A percentile compares a stretch with the other conserved stretches of the same genome.
Evolutionary conservation across 2,113 vertebrate species (phyloP).

Genomic region (Ictidomys tridecemlineatus): DNA sequence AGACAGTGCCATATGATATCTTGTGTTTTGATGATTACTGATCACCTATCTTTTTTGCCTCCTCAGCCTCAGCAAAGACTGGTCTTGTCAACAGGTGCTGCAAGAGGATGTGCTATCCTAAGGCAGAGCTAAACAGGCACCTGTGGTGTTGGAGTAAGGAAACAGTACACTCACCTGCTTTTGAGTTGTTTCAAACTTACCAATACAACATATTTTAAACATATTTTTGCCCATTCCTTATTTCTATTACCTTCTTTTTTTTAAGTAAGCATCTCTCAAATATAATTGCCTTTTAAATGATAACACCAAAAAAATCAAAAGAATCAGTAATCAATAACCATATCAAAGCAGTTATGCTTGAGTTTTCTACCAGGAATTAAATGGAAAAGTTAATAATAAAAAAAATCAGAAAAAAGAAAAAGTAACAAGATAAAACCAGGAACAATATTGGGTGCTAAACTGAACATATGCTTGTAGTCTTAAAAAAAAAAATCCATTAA

Average conservation of each 20-base stretch:
- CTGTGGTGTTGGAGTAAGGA: constrained; percentile 59
- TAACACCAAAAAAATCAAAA: constrained; percentile 41
- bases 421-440: constrained; percentile 4
- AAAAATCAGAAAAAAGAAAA: constrained; percentile 13
- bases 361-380: constrained; percentile 23
- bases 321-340: background rate
- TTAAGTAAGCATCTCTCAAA: background rate
- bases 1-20: constrained; percentile 59
- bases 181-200: constrained; percentile 60
- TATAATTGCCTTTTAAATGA: background rate
- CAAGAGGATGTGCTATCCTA: background rate
- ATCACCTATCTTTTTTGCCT: constrained; percentile 53
- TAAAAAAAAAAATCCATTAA: background rate
- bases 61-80: background rate
- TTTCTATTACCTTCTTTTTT: constrained; percentile 10
- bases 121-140: constrained; percentile 56
- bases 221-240: background rate
- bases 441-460: constrained; percentile 22
- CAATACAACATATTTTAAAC: background rate
- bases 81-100: constrained; percentile 83
- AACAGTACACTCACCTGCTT: constrained; percentile 58
- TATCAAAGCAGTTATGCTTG: constrained; percentile 13
- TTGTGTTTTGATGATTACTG: constrained; percentile 45
- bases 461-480: constrained; percentile 15
- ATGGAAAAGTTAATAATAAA: constrained; percentile 38